Percentiles rank a stretch among this genome's conserved stretches.
Conservation (phyloP, 1,140 invertebrate genomes). For the Chionoecetes opilio region DNA sequence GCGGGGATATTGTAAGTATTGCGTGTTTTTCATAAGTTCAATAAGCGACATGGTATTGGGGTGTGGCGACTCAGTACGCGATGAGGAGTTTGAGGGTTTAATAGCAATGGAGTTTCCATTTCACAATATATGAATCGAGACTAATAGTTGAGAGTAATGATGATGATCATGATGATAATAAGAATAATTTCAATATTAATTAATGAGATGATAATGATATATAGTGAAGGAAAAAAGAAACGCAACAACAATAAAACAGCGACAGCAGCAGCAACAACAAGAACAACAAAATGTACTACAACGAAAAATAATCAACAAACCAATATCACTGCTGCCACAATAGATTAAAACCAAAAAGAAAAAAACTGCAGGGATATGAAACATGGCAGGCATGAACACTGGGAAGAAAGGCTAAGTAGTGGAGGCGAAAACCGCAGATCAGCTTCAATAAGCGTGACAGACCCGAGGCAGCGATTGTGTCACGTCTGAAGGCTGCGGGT, state of each 20-base stretch:
- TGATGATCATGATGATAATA: background rate
- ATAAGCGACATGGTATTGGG: too few species aligned
- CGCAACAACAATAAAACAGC: background rate
- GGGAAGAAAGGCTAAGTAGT: background rate
- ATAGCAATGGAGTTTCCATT: too few species aligned
- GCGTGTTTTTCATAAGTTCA: too few species aligned
- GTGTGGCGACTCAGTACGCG: too few species aligned
- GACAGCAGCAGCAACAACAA: too few species aligned
- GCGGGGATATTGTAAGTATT: too few species aligned
- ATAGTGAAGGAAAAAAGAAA: background rate
- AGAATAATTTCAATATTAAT: background rate
- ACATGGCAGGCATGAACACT: background rate
- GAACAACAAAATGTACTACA: too few species aligned
- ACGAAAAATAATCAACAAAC: too few species aligned
- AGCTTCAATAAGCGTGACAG: background rate
- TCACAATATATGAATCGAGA: too few species aligned
- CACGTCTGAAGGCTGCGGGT: background rate
- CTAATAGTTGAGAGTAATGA: background rate
- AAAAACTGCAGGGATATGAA: background rate
- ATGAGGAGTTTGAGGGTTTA: too few species aligned
- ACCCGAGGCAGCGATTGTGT: background rate
- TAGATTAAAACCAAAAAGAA: background rate
- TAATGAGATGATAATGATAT: background rate
- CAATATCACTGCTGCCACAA: too few species aligned
- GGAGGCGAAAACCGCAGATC: too few species aligned